Conservation (phyloP, 2,797 vertebrate species). For the Mustela erminea region DNA sequence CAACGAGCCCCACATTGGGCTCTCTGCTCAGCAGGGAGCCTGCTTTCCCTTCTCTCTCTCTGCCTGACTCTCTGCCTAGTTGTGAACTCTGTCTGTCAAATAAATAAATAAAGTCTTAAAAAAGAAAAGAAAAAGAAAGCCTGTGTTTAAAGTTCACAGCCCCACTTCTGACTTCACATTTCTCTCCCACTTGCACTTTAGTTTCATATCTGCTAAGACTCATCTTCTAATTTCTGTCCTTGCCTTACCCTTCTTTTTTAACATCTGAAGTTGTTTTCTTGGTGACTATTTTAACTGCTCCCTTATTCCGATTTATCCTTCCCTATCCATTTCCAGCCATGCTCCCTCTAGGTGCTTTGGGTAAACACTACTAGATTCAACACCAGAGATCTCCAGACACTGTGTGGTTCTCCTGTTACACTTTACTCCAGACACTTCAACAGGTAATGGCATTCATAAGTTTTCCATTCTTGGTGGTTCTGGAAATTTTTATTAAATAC, state of each 20-base stretch:
- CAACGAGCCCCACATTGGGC: no score
- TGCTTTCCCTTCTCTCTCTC: no score
- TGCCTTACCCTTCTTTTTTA: background rate
- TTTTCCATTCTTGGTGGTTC: slow-evolving; percentile 61
- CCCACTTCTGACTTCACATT: background rate
- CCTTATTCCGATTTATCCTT: background rate
- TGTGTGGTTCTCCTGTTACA: background rate
- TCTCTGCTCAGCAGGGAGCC: no score
- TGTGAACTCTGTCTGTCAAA: no score
- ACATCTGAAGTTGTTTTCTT: slow-evolving; percentile 43
- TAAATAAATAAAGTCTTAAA: no score
- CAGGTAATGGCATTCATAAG: slow-evolving; percentile 58
- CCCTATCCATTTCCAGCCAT: background rate
- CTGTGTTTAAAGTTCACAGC: background rate
- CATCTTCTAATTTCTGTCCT: background rate
- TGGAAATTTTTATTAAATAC: slow-evolving; percentile 67
- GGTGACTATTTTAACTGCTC: background rate
- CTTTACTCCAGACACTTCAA: slow-evolving; percentile 36
- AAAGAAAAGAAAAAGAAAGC: background rate
- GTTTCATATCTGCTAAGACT: background rate
- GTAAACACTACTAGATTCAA: background rate
- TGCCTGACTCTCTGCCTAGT: no score
- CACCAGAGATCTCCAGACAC: background rate
- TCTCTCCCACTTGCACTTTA: background rate
- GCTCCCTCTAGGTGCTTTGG: slow-evolving; percentile 9